phyloP scores from a whole-genome alignment of 1,140 invertebrate species.

The Holcopasites calliopsidis region DNA sequence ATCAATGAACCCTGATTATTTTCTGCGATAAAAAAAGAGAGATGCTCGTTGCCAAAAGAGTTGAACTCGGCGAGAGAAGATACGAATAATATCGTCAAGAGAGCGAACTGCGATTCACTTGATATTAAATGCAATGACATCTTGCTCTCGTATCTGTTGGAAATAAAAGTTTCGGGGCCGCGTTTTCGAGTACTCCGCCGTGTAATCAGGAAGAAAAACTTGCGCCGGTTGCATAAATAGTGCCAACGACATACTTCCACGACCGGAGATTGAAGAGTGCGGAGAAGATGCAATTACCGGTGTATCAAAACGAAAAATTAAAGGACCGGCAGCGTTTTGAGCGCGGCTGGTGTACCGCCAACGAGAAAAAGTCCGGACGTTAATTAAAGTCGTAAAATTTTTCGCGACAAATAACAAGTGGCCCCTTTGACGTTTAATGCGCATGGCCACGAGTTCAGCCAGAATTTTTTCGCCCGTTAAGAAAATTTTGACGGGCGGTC shows the following conservation, averaged over 20 bases:
- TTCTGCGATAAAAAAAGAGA: not conserved
- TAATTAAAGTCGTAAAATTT: conserved; percentile 45
- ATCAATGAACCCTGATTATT: not conserved
- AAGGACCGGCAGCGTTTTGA: conserved; percentile 13
- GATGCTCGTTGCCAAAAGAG: not conserved
- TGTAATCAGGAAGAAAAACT: conserved; percentile 3
- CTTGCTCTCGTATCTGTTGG: not conserved
- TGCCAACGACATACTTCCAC: conserved; percentile 3
- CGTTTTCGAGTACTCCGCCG: conserved; percentile 21
- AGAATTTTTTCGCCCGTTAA: not conserved
- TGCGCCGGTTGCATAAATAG: conserved; percentile 23
- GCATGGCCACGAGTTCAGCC: not conserved
- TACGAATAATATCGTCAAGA: not conserved
- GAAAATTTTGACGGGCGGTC: not conserved
- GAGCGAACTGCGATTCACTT: not conserved
- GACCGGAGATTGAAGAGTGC: not conserved
- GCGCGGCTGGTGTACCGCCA: not conserved
- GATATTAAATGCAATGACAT: conserved; percentile 11
- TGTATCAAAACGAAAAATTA: conserved; percentile 48
- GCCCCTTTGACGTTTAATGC: conserved; percentile 24
- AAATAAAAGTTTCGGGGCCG: not conserved
- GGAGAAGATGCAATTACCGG: conserved; percentile 29
- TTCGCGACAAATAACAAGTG: conserved; percentile 15
- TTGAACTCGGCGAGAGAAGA: not conserved
- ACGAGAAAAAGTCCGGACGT: conserved; percentile 26